These are phyloP conservation scores for Muricea muricata DNA, from an alignment of 92 coral and sea anemone species.

Conservation along the genomic window DNA sequence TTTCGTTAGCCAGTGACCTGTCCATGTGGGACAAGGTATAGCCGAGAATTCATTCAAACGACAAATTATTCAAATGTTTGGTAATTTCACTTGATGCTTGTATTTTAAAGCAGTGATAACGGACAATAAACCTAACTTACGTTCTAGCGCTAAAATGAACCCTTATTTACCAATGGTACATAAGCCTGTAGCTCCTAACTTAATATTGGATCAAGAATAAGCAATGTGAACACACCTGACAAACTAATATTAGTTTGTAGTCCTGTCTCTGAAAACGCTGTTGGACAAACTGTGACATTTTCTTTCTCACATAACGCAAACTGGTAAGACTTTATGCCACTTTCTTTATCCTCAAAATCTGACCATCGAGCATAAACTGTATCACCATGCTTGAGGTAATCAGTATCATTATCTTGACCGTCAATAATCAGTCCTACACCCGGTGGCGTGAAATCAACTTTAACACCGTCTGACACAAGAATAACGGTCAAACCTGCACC, in stretches of 20 bases:
- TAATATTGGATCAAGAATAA: not conserved
- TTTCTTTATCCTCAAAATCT: slow-evolving; percentile 73
- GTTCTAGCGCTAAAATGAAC: too few relatives aligned
- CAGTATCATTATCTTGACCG: slow-evolving; percentile 65
- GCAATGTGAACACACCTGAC: slow-evolving; percentile 51
- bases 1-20: too few relatives aligned
- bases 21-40: too few relatives aligned
- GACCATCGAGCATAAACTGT: slow-evolving; percentile 66
- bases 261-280: slow-evolving; percentile 71
- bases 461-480: slow-evolving; percentile 87
- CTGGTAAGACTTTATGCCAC: slow-evolving; percentile 71
- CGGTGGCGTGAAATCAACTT: slow-evolving; percentile 86
- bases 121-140: too few relatives aligned
- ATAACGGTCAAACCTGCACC: slow-evolving; percentile 78
- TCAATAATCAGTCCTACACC: slow-evolving; percentile 72
- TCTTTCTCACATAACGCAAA: slow-evolving; percentile 79
- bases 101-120: too few relatives aligned
- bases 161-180: too few relatives aligned
- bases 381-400: slow-evolving; percentile 63
- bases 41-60: too few relatives aligned
- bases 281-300: slow-evolving; percentile 42
- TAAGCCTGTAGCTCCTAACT: too few relatives aligned
- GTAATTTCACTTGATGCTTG: too few relatives aligned
- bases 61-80: too few relatives aligned
- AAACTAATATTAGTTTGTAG: slow-evolving; percentile 55